These are phyloP conservation scores for Troilus luridus DNA, from an alignment of 2,888 invertebrate species.

Conservation along the genomic window DNA sequence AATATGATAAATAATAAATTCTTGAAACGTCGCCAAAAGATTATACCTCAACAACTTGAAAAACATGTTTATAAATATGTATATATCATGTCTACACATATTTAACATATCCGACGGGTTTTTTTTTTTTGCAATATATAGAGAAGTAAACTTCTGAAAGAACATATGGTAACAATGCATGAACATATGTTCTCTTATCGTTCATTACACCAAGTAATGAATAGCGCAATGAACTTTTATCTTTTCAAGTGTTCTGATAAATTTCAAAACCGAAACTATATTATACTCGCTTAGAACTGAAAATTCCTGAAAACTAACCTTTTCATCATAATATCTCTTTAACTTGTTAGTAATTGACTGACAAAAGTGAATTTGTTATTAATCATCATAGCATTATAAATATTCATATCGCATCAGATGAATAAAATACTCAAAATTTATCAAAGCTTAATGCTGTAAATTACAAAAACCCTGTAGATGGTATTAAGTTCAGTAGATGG, in stretches of 20 bases:
- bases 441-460: too few species aligned
- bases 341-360: neutral
- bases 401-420: too few species aligned
- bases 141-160: neutral
- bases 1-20: too few species aligned
- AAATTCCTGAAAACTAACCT: neutral
- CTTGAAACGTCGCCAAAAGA: too few species aligned
- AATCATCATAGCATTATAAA: neutral
- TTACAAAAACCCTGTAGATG: too few species aligned
- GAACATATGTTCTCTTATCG: slow-evolving; percentile 14
- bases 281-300: neutral
- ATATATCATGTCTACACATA: too few species aligned
- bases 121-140: too few species aligned
- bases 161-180: neutral
- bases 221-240: neutral
- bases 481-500: too few species aligned
- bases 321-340: neutral
- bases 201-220: neutral
- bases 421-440: too few species aligned
- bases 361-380: neutral
- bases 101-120: too few species aligned
- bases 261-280: neutral
- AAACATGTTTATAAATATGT: too few species aligned
- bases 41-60: too few species aligned
- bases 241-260: neutral